Evolutionary conservation across 2,797 vertebrate species (phyloP).

Genomic region (Cichlasoma orientale): DNA sequence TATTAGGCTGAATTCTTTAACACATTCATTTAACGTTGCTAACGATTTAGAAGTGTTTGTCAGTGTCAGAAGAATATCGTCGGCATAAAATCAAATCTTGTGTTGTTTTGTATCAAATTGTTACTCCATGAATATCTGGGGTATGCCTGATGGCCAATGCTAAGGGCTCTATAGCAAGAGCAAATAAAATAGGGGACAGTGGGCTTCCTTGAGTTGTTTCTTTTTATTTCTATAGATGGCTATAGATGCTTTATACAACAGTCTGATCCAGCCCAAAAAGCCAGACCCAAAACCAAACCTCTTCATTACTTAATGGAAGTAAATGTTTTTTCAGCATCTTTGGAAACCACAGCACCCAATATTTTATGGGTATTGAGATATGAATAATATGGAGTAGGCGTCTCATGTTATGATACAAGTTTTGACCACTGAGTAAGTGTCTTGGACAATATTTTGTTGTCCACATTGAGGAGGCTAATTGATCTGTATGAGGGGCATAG

Average conservation of each 20-base stretch:
- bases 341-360: neutral
- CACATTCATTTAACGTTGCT: neutral
- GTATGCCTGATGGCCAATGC: neutral
- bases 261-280: neutral
- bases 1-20: neutral
- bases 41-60: neutral
- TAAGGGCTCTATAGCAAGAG: neutral
- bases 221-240: neutral
- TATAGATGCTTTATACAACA: too few species aligned
- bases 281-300: neutral
- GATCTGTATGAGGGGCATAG: neutral
- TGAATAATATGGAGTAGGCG: accelerated
- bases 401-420: neutral
- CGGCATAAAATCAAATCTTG: neutral
- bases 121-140: neutral
- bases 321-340: neutral
- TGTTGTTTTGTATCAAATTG: neutral
- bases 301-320: neutral
- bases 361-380: neutral
- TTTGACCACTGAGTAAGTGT: neutral
- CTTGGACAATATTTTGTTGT: too few species aligned
- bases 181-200: too few species aligned
- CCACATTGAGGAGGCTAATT: neutral
- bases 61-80: neutral
- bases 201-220: neutral